Conservation (phyloP, 2,888 invertebrate genomes). For the Epiblema foenella region DNA sequence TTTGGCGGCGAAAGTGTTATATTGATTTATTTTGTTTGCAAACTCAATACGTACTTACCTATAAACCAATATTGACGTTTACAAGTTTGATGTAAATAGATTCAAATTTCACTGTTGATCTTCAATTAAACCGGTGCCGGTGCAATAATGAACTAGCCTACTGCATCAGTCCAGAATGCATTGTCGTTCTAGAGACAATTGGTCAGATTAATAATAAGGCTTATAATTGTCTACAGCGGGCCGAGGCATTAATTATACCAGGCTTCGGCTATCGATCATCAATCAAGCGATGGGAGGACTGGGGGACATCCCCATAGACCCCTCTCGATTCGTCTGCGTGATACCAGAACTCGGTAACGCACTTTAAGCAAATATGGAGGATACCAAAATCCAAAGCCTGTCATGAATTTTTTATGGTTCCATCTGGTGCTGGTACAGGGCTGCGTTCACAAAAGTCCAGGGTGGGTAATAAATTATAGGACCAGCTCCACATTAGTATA, state of each 20-base stretch:
- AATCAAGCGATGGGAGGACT: constrained; percentile 59
- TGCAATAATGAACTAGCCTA: constrained; percentile 3
- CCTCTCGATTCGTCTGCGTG: constrained; percentile 44
- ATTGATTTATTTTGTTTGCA: no score
- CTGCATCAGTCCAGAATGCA: constrained; percentile 4
- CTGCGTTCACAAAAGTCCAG: no score
- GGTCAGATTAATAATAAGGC: constrained; percentile 52
- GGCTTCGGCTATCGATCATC: constrained; percentile 66
- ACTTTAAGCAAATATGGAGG: neutral
- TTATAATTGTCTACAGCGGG: constrained; percentile 59
- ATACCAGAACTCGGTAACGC: constrained; percentile 15
- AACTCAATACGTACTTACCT: no score
- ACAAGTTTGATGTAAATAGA: neutral
- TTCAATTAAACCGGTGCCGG: neutral
- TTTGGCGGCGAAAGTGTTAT: no score
- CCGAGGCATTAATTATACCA: constrained; percentile 73
- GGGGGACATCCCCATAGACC: constrained; percentile 34
- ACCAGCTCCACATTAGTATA: no score
- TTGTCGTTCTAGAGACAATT: constrained; percentile 34
- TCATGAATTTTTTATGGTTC: neutral
- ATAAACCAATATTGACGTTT: neutral
- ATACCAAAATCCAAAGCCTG: neutral
- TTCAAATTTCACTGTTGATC: neutral
- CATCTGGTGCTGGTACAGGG: neutral
- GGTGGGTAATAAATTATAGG: no score